Conservation (phyloP, 2,888 invertebrate genomes). For the Venusia cambrica region DNA sequence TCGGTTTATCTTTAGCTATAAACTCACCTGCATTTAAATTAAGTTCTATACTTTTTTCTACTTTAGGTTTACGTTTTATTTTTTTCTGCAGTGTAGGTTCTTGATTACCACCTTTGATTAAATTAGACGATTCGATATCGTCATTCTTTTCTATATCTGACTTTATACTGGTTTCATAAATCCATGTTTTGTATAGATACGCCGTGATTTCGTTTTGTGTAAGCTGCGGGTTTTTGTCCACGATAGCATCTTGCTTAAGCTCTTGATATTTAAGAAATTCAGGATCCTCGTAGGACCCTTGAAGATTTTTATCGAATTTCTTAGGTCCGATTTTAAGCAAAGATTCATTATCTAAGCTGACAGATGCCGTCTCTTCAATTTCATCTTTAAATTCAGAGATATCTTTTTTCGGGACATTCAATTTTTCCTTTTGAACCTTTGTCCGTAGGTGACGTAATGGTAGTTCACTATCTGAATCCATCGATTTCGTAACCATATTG, state of each 20-base stretch:
- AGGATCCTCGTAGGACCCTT: conserved; percentile 41
- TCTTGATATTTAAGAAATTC: conserved; percentile 74
- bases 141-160: conserved; percentile 50
- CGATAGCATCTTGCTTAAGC: conserved; percentile 63
- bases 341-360: conserved; percentile 15
- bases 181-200: conserved; percentile 75
- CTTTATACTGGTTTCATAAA: conserved; percentile 60
- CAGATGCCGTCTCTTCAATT: conserved; percentile 41
- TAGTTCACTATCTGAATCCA: conserved; percentile 15
- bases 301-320: conserved; percentile 15
- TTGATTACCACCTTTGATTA: conserved; percentile 58
- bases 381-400: conserved; percentile 46
- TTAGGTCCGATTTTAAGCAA: conserved; percentile 10
- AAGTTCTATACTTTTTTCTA: conserved; percentile 39
- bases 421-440: conserved; percentile 11
- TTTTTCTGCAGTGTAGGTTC: conserved; percentile 40
- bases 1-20: conserved; percentile 57
- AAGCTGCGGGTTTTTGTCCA: conserved; percentile 73
- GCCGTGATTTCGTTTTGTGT: conserved; percentile 59
- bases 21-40: conserved; percentile 33
- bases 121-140: conserved; percentile 49
- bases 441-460: conserved; percentile 14
- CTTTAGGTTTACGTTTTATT: conserved; percentile 47
- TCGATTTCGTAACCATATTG: conserved; percentile 9
- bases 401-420: conserved; percentile 24